Conservation (phyloP, 2,888 invertebrate genomes). For the Linyphia triangularis region DNA sequence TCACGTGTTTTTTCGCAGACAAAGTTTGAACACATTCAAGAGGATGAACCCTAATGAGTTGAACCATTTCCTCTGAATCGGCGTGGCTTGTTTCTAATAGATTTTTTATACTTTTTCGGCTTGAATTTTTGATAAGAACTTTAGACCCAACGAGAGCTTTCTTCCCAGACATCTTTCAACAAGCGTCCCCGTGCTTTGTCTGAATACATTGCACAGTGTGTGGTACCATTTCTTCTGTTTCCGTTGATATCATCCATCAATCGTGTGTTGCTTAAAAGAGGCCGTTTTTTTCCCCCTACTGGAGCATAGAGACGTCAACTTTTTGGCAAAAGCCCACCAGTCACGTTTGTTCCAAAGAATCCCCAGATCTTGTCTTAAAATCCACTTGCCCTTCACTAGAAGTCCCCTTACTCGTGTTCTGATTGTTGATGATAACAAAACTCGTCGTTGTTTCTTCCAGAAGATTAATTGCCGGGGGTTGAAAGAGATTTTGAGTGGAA, state of each 20-base stretch:
- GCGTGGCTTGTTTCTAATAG: too few species aligned
- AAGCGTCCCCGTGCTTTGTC: background rate
- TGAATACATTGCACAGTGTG: too few species aligned
- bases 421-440: constrained; percentile 8
- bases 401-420: background rate
- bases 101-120: too few species aligned
- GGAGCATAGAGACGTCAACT: background rate
- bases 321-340: constrained; percentile 5
- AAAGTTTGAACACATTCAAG: too few species aligned
- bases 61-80: too few species aligned
- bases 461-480: constrained; percentile 16
- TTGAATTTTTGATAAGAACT: too few species aligned
- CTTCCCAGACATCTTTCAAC: background rate
- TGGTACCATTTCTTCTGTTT: background rate
- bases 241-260: constrained; percentile 13
- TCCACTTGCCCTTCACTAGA: background rate
- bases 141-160: too few species aligned
- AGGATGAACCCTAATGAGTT: too few species aligned
- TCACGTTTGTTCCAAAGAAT: too few species aligned
- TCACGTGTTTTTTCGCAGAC: too few species aligned
- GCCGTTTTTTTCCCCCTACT: background rate
- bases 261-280: background rate
- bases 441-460: background rate
- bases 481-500: too few species aligned
- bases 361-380: too few species aligned